Percentiles rank a stretch among this genome's conserved stretches.
Evolutionary conservation across 2,797 vertebrate species (phyloP).

Genomic region (Chaenodraco wilsoni): DNA sequence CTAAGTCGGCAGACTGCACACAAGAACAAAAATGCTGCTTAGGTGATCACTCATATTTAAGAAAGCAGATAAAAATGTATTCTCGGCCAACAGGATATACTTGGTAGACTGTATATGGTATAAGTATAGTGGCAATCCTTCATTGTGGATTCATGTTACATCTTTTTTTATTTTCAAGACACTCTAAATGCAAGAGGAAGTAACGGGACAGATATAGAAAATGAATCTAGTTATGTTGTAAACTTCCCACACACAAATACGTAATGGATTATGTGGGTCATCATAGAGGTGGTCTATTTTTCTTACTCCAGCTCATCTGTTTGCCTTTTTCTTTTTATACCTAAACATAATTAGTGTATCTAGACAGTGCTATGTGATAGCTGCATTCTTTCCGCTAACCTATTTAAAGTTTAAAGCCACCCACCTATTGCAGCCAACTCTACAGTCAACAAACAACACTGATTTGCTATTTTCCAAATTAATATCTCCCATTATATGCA

Average conservation of each 20-base stretch:
- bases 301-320: slow-evolving; percentile 75
- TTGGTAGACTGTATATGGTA: slow-evolving; percentile 1
- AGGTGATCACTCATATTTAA: slow-evolving; percentile 40
- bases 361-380: slow-evolving; percentile 61
- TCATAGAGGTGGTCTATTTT: slow-evolving; percentile 76
- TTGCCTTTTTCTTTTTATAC: slow-evolving; percentile 78
- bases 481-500: slow-evolving; percentile 35
- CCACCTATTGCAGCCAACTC: slow-evolving; percentile 41
- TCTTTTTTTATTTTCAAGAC: slow-evolving; percentile 25
- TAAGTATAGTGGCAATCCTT: slow-evolving; percentile 30
- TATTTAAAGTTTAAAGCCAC: slow-evolving; percentile 72
- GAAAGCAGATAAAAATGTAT: slow-evolving; percentile 10
- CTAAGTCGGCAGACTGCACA: slow-evolving; percentile 7
- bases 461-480: slow-evolving; percentile 37
- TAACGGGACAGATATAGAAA: slow-evolving; percentile 36
- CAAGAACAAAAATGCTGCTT: slow-evolving; percentile 6
- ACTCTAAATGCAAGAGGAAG: slow-evolving; percentile 17
- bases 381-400: slow-evolving; percentile 68
- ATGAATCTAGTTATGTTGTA: slow-evolving; percentile 50
- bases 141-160: slow-evolving; percentile 50
- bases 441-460: slow-evolving; percentile 42
- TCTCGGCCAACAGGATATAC: slow-evolving; percentile 8
- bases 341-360: slow-evolving; percentile 77
- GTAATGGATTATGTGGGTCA: slow-evolving; percentile 82
- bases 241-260: slow-evolving; percentile 54